Evolutionary conservation across 1,140 invertebrate genomes (phyloP).

Genomic region (Drosophila murphyi): DNA sequence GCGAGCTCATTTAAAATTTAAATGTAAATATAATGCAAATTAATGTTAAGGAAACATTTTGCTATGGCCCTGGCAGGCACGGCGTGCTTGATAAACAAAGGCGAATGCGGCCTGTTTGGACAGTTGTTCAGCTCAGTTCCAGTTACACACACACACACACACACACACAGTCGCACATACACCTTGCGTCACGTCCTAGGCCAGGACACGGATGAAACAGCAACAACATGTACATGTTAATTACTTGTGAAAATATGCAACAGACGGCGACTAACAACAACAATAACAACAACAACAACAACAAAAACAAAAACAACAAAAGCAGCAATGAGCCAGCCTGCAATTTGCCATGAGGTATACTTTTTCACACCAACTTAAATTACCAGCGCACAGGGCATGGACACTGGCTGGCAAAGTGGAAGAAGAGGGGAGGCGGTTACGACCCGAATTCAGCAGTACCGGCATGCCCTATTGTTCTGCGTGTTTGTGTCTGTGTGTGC

Average conservation of each 20-base stretch:
- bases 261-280: slow-evolving; percentile 59
- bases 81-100: slow-evolving; percentile 61
- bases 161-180: background rate
- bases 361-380: slow-evolving; percentile 76
- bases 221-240: slow-evolving; percentile 78
- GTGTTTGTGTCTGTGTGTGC: slow-evolving; percentile 36
- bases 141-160: slow-evolving; percentile 15
- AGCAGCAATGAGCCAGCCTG: slow-evolving; percentile 19
- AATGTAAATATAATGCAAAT: slow-evolving; percentile 81
- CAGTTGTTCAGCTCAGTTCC: slow-evolving; percentile 59
- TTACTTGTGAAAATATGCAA: slow-evolving; percentile 83
- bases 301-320: slow-evolving; percentile 36
- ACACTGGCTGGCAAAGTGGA: slow-evolving; percentile 1
- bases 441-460: slow-evolving; percentile 30
- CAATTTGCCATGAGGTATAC: slow-evolving; percentile 70
- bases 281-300: slow-evolving; percentile 25
- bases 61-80: slow-evolving; percentile 36
- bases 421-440: slow-evolving; percentile 10
- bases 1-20: slow-evolving; percentile 68
- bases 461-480: slow-evolving; percentile 42
- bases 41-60: slow-evolving; percentile 75
- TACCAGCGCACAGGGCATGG: slow-evolving; percentile 16
- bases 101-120: slow-evolving; percentile 61
- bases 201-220: slow-evolving; percentile 53
- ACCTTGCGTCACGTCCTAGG: slow-evolving; percentile 38